Evolutionary conservation across 2,888 invertebrate genomes (phyloP).

Genomic region (Argyresthia albistria): DNA sequence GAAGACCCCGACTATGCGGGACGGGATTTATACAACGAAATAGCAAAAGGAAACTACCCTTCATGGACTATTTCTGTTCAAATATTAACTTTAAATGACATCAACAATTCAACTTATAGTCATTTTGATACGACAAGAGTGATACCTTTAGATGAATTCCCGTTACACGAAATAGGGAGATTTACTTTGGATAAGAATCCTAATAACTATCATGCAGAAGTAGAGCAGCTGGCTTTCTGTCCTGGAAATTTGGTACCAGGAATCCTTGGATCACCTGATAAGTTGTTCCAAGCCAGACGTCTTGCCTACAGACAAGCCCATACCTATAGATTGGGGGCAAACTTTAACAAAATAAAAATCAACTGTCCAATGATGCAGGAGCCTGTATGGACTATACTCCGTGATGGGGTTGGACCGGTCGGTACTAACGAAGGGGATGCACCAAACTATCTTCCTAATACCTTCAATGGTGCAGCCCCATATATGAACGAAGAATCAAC

Average conservation of each 20-base stretch:
- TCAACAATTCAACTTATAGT: too few relatives aligned
- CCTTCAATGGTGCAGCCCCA: constrained; percentile 84
- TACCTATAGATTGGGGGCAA: constrained; percentile 29
- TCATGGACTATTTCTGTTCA: too few relatives aligned
- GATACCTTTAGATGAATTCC: constrained; percentile 43
- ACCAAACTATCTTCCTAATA: constrained; percentile 93
- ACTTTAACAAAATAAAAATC: not conserved
- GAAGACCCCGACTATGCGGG: too few relatives aligned
- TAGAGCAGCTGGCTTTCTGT: too few relatives aligned
- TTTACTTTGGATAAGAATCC: constrained; percentile 59
- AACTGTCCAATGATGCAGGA: constrained; percentile 19
- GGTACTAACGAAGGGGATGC: constrained; percentile 83
- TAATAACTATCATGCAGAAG: constrained; percentile 19
- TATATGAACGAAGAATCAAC: constrained; percentile 75
- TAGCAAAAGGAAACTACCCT: too few relatives aligned
- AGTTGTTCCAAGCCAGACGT: constrained; percentile 51
- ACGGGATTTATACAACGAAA: too few relatives aligned
- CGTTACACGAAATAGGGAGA: constrained; percentile 58
- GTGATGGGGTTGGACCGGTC: constrained; percentile 81
- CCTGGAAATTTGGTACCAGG: too few relatives aligned
- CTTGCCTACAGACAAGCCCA: constrained; percentile 69
- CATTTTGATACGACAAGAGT: too few relatives aligned
- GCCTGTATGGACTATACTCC: constrained; percentile 82
- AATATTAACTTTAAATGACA: too few relatives aligned
- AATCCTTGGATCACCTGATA: constrained; percentile 33